phyloP scores from a whole-genome alignment of 2,113 vertebrate genomes.

The Chloropsis hardwickii region DNA sequence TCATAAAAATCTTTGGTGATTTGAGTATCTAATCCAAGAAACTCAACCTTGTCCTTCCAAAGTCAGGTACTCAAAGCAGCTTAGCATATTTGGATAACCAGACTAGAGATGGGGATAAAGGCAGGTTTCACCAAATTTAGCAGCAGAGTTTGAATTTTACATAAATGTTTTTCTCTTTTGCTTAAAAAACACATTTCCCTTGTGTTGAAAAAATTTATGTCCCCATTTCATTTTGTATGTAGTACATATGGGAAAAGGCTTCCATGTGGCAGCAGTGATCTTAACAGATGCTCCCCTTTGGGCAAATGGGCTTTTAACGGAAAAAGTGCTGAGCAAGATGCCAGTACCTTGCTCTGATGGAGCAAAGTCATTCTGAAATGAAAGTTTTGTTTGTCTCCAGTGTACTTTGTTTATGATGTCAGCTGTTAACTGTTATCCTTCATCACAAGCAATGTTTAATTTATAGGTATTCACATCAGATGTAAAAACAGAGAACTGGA shows the following conservation, averaged over 20 bases:
- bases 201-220: not conserved
- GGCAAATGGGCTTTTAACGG: slow-evolving; percentile 7
- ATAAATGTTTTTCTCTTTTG: not conserved
- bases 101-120: not conserved
- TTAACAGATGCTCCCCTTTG: slow-evolving; percentile 39
- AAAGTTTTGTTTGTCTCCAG: not conserved
- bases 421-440: not conserved
- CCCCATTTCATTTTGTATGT: not conserved
- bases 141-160: not conserved
- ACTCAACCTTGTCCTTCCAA: not conserved
- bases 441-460: not conserved
- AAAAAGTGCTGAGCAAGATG: slow-evolving; percentile 34
- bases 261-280: slow-evolving; percentile 30
- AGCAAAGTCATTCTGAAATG: slow-evolving; percentile 14
- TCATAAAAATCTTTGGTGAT: not conserved
- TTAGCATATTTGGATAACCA: not conserved
- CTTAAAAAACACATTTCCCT: not conserved
- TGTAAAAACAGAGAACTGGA: not conserved
- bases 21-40: not conserved
- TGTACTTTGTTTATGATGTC: not conserved
- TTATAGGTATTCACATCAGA: slow-evolving; percentile 4
- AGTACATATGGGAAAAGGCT: slow-evolving; percentile 3
- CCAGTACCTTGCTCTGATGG: not conserved
- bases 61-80: not conserved
- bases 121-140: not conserved